A percentile compares a stretch with the other conserved stretches of the same genome.
Evolutionary conservation across 2,888 invertebrate genomes (phyloP).

Genomic region (Drosophila crucigera): DNA sequence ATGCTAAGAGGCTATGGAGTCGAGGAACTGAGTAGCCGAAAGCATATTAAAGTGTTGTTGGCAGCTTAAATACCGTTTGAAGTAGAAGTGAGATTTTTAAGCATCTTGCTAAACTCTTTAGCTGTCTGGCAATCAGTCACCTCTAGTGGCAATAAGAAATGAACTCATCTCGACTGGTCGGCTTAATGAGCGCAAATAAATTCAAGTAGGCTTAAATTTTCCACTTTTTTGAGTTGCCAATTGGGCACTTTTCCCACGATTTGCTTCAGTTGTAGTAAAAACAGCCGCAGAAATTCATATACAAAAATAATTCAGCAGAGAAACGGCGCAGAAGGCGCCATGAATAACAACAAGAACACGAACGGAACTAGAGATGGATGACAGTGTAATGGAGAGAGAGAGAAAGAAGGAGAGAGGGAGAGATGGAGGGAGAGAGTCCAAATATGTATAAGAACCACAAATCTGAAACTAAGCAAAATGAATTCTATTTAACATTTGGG

Average conservation of each 20-base stretch:
- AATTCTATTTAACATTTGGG: constrained; percentile 79
- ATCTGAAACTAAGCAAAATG: constrained; percentile 68
- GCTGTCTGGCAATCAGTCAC: constrained; percentile 52
- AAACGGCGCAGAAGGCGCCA: constrained; percentile 55
- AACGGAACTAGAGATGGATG: background rate
- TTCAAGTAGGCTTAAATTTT: constrained; percentile 77
- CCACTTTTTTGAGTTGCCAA: constrained; percentile 56
- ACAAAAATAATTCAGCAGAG: constrained; percentile 55
- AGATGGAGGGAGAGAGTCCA: background rate
- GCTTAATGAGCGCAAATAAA: constrained; percentile 78
- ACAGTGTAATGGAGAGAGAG: background rate
- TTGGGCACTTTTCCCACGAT: constrained; percentile 47
- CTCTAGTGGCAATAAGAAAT: constrained; percentile 50
- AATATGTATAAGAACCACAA: constrained; percentile 57
- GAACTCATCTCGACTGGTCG: constrained; percentile 70
- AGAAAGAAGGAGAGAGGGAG: background rate
- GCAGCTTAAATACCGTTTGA: constrained; percentile 19
- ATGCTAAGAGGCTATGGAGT: background rate
- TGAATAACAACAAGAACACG: constrained; percentile 55
- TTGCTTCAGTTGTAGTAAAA: constrained; percentile 18
- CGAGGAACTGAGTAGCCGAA: constrained; percentile 1
- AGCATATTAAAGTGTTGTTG: constrained; percentile 27
- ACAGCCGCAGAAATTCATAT: constrained; percentile 63
- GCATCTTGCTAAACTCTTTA: constrained; percentile 51
- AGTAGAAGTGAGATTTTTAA: constrained; percentile 27